Evolutionary conservation across 1,140 invertebrate genomes (phyloP).

Genomic region (Oedothorax gibbosus): DNA sequence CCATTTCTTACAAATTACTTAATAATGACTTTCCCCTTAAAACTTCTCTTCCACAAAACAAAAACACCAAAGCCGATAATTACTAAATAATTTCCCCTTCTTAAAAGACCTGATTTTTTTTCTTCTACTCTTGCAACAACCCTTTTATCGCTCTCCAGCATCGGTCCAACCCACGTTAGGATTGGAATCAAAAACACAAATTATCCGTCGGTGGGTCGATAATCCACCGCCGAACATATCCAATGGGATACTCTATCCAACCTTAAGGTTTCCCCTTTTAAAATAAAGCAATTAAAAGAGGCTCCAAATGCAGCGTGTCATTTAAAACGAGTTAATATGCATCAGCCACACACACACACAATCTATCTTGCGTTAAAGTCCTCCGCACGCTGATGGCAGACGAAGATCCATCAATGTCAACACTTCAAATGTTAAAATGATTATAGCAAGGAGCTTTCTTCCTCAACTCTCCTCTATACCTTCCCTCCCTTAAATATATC

Average conservation of each 20-base stretch:
- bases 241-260: conserved; percentile 14
- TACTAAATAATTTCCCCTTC: conserved; percentile 49
- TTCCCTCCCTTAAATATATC: conserved; percentile 44
- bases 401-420: conserved; percentile 59
- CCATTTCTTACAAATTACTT: conserved; percentile 56
- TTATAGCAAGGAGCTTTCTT: conserved; percentile 60
- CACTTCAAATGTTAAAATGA: conserved; percentile 62
- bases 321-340: conserved; percentile 62
- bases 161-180: neutral
- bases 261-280: conserved; percentile 4
- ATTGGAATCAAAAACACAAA: conserved; percentile 56
- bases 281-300: conserved; percentile 60
- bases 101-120: no score
- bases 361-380: conserved; percentile 54
- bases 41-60: conserved; percentile 16
- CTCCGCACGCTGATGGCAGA: conserved; percentile 1
- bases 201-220: conserved; percentile 41
- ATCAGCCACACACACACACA: conserved; percentile 47
- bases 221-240: conserved; percentile 37
- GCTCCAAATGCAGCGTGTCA: conserved; percentile 38
- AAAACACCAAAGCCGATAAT: conserved; percentile 54
- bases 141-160: conserved; percentile 14
- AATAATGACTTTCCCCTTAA: conserved; percentile 53
- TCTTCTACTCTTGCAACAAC: conserved; percentile 18
- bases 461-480: conserved; percentile 38